Base-by-base conservation (phyloP, 92 coral and sea anemone genomes). In the Porites cylindrica region DNA sequence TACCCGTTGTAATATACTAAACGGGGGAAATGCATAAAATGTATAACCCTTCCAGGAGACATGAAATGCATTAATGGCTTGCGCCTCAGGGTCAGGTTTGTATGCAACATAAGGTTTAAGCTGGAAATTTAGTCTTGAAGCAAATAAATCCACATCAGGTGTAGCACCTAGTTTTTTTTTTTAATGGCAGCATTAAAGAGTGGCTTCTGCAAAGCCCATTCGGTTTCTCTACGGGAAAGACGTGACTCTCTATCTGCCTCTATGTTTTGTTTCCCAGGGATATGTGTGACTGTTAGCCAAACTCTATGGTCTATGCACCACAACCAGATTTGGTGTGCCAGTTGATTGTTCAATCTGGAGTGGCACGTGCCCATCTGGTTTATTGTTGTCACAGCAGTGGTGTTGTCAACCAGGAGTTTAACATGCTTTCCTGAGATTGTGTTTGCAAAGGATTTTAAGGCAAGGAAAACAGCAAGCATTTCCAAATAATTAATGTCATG, bases 241-340 rank as follows among this genome's bases (percentile, higher is more conserved):
- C 93, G 56, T 21, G 95, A 89, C 72, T 84, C 92, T 10, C 24
- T 52, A 70, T 88, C 92, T 68, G 94, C 94, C 65, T 51, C 70
- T n/a, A n/a, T n/a, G n/a, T n/a, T n/a, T n/a, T n/a, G n/a, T n/a
- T n/a, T n/a, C n/a, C n/a, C n/a, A n/a, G n/a, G n/a, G n/a, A n/a
- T n/a, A n/a, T n/a, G n/a, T n/a, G n/a, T n/a, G n/a, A n/a, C n/a
- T n/a, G n/a, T n/a, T n/a, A n/a, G n/a, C n/a, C n/a, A n/a, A n/a
- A n/a, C n/a, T n/a, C n/a, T n/a, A n/a, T n/a, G n/a, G n/a, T n/a
- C n/a, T n/a, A n/a, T n/a, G n/a, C n/a, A n/a, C n/a, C n/a, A n/a
- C n/a, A n/a, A n/a, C n/a, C n/a, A n/a, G n/a, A n/a, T n/a, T n/a
- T n/a, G n/a, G n/a, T n/a, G n/a, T n/a, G n/a, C n/a, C n/a, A n/a